Base-by-base conservation (phyloP, 2,797 vertebrate species). In the Potorous gilbertii region DNA sequence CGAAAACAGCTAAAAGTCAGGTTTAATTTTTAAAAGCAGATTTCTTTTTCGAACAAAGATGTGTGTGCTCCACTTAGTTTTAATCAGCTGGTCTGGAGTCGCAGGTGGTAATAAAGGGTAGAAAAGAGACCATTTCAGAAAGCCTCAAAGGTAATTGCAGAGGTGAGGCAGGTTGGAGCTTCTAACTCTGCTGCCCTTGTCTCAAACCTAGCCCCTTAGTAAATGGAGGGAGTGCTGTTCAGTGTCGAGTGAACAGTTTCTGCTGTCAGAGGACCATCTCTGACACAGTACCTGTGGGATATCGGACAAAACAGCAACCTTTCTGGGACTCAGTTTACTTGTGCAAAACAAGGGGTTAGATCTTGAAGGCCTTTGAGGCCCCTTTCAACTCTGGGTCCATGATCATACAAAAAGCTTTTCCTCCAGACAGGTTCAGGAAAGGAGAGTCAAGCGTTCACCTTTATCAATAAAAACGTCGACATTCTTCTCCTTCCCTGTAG, bases 1-100 rank as follows among this genome's bases (percentile, higher is more conserved):
- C 90, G 91, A 92, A 81, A 94, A 4, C 0, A 90, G 93, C 56
- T 94, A 94, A 92, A 93, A 96, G 31, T 74, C 52, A 50, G 93
- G n/a, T 95, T 96, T 90, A 90, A 54, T 59, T 93, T 94, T 92
- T 92, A 94, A 95, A 55, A 81, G 28, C 34, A 16, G 13, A 31
- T 56, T 13, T 81, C 21, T 66, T 66, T n/a, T n/a, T 9, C 34
- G 94, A 92, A 34, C 90, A 92, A 96, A 93, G 34, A 89, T 13
- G 74, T 93, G 91, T 94, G 91, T 46, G 46, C 27, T 93, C 62
- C 95, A 0, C 0, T 94, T 66, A 92, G 90, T 91, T 54, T 93
- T 54, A 91, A 93, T 81, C 40, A 81, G 40, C 21, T 27, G 21
- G 40, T 3, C 40, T 46, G 74, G 74, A 50, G 74, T 27, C 21